Base-by-base conservation (phyloP, 2,113 vertebrate genomes). In the Ursus arctos region DNA sequence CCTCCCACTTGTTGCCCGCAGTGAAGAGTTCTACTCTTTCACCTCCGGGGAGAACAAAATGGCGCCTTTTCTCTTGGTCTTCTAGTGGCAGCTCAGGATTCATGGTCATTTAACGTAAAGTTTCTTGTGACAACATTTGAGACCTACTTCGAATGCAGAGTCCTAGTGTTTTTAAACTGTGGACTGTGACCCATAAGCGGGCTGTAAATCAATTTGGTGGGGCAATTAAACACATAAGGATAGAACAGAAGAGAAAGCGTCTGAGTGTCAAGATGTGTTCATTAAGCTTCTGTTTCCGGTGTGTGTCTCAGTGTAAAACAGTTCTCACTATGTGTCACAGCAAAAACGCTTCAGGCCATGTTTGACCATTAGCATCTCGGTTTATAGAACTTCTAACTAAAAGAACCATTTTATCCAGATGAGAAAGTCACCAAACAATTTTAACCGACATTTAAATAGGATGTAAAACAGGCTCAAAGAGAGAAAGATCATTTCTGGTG, bases 1-100 rank as follows among this genome's bases (percentile, higher is more conserved):
- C 9, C 7, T 40, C 15, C 21, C 12, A 1, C 10, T 1, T 22
- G 26, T 51, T 1, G 14, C 4, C 16, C 53, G 11, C 26, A 7
- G 16, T 4, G 14, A 3, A 14, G 47, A 43, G 55, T 12, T 19
- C 79, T 0, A 2, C 26, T 14, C 2, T 31, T 28, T 80, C 10
- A 12, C 77, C 36, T 47, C 65, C 0, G 40, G 79, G 61, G n/a
- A 81, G 22, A 15, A 7, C 28, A 22, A 51, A 67, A 28, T 18
- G 65, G 43, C 12, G 11, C 49, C 8, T 43, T 76, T 12, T 36
- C 49, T 51, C 28, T 80, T 6, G 11, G 24, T 4, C 57, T 88
- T 49, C 71, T 13, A 43, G 49, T 1, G n/a, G 61, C 49, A 59
- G 76, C 61, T 61, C 2, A 40, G 51, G 87, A 49, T 43, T 33